A percentile compares a stretch with the other conserved stretches of the same genome.
Evolutionary conservation across 1,140 invertebrate species (phyloP).

Genomic region (Bombyx mori): ASM3026992v2 NC_085120.1:4816001-4816500

Average conservation of each 20-base stretch:
- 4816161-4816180: conserved; percentile 90
- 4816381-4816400: not conserved
- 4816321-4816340: conserved; percentile 80
- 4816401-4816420: not conserved
- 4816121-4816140: conserved; percentile 11
- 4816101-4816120: no score
- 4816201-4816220: conserved; percentile 92
- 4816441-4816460: no score
- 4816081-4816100: no score
- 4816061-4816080: no score
- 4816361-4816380: no score
- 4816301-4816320: conserved; percentile 83
- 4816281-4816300: conserved; percentile 82
- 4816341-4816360: conserved; percentile 70
- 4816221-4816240: conserved; percentile 83
- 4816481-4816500: not conserved
- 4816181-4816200: conserved; percentile 90
- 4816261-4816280: conserved; percentile 84
- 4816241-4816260: conserved; percentile 84
- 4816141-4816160: conserved; percentile 87
- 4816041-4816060: no score
- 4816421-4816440: no score
- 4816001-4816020: no score
- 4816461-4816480: no score
- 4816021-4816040: no score